Evolutionary conservation across 2,888 invertebrate genomes (phyloP).

Genomic region (Odontocerum albicorne): DNA sequence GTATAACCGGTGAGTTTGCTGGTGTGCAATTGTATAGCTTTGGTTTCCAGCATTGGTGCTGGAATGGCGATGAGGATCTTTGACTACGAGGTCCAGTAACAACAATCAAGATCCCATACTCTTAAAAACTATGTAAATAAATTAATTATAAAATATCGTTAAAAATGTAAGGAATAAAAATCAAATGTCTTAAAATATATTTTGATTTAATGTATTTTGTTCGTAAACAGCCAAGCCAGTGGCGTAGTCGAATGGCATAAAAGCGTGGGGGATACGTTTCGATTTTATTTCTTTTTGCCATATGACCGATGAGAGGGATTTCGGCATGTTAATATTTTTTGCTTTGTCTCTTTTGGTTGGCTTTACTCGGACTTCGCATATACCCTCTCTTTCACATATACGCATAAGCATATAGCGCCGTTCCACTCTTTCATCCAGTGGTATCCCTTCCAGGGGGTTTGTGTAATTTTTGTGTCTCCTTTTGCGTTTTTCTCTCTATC

Average conservation of each 20-base stretch:
- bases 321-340: slow-evolving; percentile 33
- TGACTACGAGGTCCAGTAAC: too few species aligned
- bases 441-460: neutral
- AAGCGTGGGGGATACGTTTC: slow-evolving; percentile 20
- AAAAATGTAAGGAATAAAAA: too few species aligned
- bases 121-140: too few species aligned
- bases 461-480: neutral
- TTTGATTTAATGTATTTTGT: too few species aligned
- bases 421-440: neutral
- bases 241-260: slow-evolving; percentile 27
- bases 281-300: slow-evolving; percentile 32
- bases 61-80: too few species aligned
- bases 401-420: neutral
- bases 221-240: too few species aligned
- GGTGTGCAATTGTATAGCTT: too few species aligned
- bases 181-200: too few species aligned
- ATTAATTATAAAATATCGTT: too few species aligned
- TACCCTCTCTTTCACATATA: slow-evolving; percentile 8
- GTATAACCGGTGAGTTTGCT: too few species aligned
- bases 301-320: slow-evolving; percentile 34
- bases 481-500: slow-evolving; percentile 18
- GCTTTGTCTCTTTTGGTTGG: slow-evolving; percentile 33
- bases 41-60: too few species aligned
- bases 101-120: too few species aligned
- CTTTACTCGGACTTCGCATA: slow-evolving; percentile 1